Conservation (phyloP, 2,797 vertebrate species). For the Catharus ustulatus region DNA sequence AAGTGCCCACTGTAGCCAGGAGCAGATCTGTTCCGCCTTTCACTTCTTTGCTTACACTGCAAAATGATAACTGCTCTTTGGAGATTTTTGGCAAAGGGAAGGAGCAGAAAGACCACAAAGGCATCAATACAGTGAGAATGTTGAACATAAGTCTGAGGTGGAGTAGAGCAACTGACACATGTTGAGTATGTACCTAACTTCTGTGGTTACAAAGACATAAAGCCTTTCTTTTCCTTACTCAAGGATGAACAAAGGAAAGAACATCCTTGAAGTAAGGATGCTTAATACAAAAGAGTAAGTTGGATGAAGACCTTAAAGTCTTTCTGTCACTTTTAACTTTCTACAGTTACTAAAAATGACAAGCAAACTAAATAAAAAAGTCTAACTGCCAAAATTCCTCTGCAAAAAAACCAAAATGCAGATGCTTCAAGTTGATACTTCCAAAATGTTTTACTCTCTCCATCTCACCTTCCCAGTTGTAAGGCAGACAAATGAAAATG, state of each 20-base stretch:
- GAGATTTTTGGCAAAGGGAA: not conserved
- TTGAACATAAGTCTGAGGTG: not conserved
- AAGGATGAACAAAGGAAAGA: conserved; percentile 49
- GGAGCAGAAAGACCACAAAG: not conserved
- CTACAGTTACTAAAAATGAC: conserved; percentile 22
- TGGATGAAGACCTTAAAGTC: not conserved
- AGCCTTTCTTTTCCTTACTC: not conserved
- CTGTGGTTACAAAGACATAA: conserved; percentile 3
- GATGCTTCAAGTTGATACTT: not conserved
- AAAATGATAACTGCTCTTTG: not conserved
- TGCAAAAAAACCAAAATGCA: accelerated
- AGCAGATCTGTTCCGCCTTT: not conserved
- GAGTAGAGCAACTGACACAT: not conserved
- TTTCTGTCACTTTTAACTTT: conserved; percentile 12
- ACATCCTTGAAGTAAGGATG: not conserved
- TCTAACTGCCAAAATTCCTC: not conserved
- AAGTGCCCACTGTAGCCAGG: not conserved
- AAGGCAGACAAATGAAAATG: not conserved
- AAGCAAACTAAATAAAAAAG: conserved; percentile 7
- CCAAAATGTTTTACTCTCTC: not conserved
- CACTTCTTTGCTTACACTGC: not conserved
- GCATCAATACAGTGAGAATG: not conserved
- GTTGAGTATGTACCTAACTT: not conserved
- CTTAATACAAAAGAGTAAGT: not conserved
- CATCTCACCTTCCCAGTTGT: not conserved